phyloP scores from a whole-genome alignment of 1,140 invertebrate species.

The roundworm (Caenorhabditis elegans) region WBcel235 BX284603.4:7750501-7751000 shows the following conservation, averaged over 20 bases:
- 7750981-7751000: not conserved
- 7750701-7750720: not conserved
- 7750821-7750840: not conserved
- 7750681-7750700: not conserved
- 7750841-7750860: not conserved
- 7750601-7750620: not conserved
- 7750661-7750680: slow-evolving; percentile 9
- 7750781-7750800: not conserved
- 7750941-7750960: not conserved
- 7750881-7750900: not conserved
- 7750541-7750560: slow-evolving; percentile 82
- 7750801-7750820: not conserved
- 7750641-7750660: not conserved
- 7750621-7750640: not conserved
- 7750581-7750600: slow-evolving; percentile 72
- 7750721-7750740: not conserved
- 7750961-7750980: not conserved
- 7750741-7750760: not conserved
- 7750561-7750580: slow-evolving; percentile 87
- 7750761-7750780: not conserved
- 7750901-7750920: not conserved
- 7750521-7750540: not conserved
- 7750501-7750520: slow-evolving; percentile 79
- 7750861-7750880: not conserved
- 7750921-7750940: not conserved